A percentile compares a stretch with the other conserved stretches of the same genome.
phyloP scores from a whole-genome alignment of 2,797 vertebrate species.

The Darevskia mixta region DNA sequence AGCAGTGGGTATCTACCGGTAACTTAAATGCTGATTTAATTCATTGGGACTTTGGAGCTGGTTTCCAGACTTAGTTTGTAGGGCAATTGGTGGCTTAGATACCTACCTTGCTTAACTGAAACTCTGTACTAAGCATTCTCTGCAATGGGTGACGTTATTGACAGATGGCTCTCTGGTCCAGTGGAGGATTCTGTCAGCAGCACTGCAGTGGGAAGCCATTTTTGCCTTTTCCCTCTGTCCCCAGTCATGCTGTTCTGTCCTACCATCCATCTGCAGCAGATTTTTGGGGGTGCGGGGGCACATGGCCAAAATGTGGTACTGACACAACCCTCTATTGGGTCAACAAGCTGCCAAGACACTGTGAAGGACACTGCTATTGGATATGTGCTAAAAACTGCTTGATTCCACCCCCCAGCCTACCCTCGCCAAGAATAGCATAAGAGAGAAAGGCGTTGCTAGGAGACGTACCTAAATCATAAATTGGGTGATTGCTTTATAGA shows the following conservation, averaged over 20 bases:
- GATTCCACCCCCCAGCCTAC: not conserved
- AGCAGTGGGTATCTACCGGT: not conserved
- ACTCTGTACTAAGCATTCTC: too few species aligned
- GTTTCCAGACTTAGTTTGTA: not conserved
- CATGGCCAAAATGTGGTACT: not conserved
- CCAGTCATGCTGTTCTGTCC: not conserved
- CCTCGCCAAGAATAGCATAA: not conserved
- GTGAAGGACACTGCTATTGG: not conserved
- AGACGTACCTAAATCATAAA: not conserved
- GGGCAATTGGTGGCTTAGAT: not conserved
- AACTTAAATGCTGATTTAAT: not conserved
- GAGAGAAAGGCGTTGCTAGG: not conserved
- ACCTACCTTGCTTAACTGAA: too few species aligned
- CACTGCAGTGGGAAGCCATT: too few species aligned
- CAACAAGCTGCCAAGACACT: not conserved
- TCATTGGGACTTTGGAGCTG: too few species aligned
- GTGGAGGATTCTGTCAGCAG: not conserved
- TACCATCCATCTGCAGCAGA: not conserved
- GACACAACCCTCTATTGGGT: not conserved
- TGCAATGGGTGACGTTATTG: not conserved
- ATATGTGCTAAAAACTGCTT: not conserved
- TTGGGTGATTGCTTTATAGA: not conserved
- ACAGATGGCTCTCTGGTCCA: not conserved
- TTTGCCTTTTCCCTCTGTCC: not conserved
- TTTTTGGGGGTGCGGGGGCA: not conserved